Base-by-base conservation (phyloP, 1,140 invertebrate genomes). In the Drosophila sulfurigaster region DNA sequence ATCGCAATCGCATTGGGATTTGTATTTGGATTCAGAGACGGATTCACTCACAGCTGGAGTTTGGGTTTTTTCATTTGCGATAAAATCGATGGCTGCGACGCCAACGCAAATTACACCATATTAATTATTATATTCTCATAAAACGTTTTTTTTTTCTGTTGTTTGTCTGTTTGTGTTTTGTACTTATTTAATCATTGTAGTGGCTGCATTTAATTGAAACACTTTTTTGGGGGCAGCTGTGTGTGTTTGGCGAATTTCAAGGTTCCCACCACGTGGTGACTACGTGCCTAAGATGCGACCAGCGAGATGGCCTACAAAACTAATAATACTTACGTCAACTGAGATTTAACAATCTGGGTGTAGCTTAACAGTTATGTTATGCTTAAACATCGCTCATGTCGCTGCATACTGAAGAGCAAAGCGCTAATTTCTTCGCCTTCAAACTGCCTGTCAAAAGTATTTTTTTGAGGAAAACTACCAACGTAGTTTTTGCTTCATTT, bases 81-180 rank as follows among this genome's bases (percentile, higher is more conserved):
- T 75, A 78, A 64, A 73, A 83, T 82, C 77, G 86, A 73, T 82
- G 70, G 66, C 68, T 83, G 5, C 51, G 28, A 88, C 85, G 85
- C 85, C 85, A 88, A 88, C 85, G 85, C 85, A 79, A 89, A 85
- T 90, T 85, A 85, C 75, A 81, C 76, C 67, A 85, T 74, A 85
- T 90, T 88, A 90, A 88, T 85, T 88, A 80, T 77, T 66, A 75
- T 87, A 78, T 86, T 78, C 89, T 75, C 54, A 89, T 67, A 69
- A 69, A 68, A 46, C 16, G 35, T 38, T 51, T 65, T 79, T 76
- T 80, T 76, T 25, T 25, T 4, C n/a, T n/a, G n/a, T n/a, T n/a
- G n/a, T n/a, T n/a, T n/a, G n/a, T 25, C 20, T 25, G 20, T 25
- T 25, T 25, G 20, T 25, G 0, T 25, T 4, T 0, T 25, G 20